These are phyloP conservation scores for Megalopta genalis DNA, from an alignment of 1,140 invertebrate species.

Conservation along the genomic window DNA sequence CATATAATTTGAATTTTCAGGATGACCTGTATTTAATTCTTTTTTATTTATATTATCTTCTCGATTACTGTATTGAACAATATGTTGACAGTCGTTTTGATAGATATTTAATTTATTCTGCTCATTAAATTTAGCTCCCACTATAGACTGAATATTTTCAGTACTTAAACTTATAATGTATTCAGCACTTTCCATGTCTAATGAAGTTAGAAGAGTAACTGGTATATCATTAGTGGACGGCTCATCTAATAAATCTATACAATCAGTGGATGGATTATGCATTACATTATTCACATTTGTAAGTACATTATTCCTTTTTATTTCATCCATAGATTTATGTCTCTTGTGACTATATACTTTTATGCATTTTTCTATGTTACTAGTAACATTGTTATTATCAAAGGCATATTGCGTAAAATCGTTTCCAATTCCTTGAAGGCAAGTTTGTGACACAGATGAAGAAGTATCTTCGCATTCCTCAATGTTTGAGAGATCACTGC, in stretches of 20 bases:
- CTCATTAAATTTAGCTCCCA: slow-evolving; percentile 59
- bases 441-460: slow-evolving; percentile 43
- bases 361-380: slow-evolving; percentile 72
- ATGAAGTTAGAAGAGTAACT: slow-evolving; percentile 68
- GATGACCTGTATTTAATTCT: slow-evolving; percentile 39
- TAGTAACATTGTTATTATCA: slow-evolving; percentile 66
- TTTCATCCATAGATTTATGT: slow-evolving; percentile 61
- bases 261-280: slow-evolving; percentile 64
- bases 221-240: slow-evolving; percentile 67
- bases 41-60: slow-evolving; percentile 55
- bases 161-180: slow-evolving; percentile 70
- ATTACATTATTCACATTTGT: slow-evolving; percentile 57
- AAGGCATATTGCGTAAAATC: slow-evolving; percentile 45
- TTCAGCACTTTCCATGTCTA: slow-evolving; percentile 74
- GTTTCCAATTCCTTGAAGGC: slow-evolving; percentile 45
- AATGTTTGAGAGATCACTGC: slow-evolving; percentile 71
- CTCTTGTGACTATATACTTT: slow-evolving; percentile 76
- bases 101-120: slow-evolving; percentile 43
- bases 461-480: slow-evolving; percentile 41
- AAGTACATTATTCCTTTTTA: slow-evolving; percentile 47
- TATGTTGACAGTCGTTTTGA: slow-evolving; percentile 44
- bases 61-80: slow-evolving; percentile 22
- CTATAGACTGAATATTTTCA: slow-evolving; percentile 71
- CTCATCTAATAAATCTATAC: slow-evolving; percentile 75
- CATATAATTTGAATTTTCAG: slow-evolving; percentile 42